These are phyloP conservation scores for Pterocles burchelli DNA, from an alignment of 2,113 vertebrate genomes.

Conservation along the genomic window DNA sequence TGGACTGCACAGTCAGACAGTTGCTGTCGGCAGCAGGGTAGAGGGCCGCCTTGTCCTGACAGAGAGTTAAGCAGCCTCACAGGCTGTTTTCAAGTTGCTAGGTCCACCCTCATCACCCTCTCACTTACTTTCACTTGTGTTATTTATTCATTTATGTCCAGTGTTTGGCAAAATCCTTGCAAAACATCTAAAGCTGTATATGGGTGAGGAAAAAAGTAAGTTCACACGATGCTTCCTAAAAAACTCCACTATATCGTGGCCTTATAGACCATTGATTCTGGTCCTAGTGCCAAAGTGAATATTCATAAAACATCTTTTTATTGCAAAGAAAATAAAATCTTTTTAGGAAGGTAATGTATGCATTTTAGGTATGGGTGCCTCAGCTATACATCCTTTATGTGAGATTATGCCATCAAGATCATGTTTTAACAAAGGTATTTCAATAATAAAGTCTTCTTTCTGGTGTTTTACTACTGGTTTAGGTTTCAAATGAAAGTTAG, in stretches of 20 bases:
- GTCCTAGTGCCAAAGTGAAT: background rate
- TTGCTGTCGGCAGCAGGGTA: background rate
- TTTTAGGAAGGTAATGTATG: background rate
- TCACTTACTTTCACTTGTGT: background rate
- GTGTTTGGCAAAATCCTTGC: background rate
- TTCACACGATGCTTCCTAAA: background rate
- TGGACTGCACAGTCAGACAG: background rate
- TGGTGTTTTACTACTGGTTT: background rate
- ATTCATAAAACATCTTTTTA: background rate
- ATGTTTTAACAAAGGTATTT: background rate
- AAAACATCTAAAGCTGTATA: background rate
- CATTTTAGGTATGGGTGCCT: background rate
- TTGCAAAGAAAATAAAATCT: background rate
- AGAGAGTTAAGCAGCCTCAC: background rate
- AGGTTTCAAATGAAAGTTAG: background rate
- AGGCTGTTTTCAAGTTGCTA: background rate
- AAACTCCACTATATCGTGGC: background rate
- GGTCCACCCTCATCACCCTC: rapidly evolving
- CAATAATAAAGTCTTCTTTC: background rate
- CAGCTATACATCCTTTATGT: background rate
- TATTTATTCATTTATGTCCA: background rate
- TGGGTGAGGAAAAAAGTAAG: background rate
- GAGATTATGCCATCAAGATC: background rate
- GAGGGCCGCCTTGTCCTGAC: background rate
- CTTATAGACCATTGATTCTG: background rate